Base-by-base conservation (phyloP, 2,113 vertebrate species). In the Sylvietta virens region DNA sequence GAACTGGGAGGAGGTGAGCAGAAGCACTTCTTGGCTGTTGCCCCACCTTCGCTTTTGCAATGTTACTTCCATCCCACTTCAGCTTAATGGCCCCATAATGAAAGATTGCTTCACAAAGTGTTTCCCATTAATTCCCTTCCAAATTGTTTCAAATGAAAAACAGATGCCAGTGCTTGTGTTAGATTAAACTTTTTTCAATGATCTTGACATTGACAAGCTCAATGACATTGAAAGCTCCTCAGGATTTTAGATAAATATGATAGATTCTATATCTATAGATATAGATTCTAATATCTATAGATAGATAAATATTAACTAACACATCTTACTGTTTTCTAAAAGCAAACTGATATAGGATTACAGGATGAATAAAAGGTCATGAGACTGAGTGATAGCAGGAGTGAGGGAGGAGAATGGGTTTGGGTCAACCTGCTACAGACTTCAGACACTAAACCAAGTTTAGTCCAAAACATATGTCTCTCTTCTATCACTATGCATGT, bases 351-450 rank as follows among this genome's bases (percentile, higher is more conserved):
- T 61, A 18, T 10, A 86, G 84, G 57, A 44, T 51, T 67, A 85
- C 9, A 72, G n/a, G 19, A 73, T 24, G 27, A 74, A 60, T 13
- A n/a, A 35, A 81, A 76, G 13, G 5, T 33, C 0, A 0, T 11
- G 61, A 80, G n/a, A 71, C 7, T 1, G 2, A 77, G 35, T 39
- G 47, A 64, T 2, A 90, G 35, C 10, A 88, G 5, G 11, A 45
- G 18, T 60, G 39, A 81, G 0, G 3, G 14, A 88, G 26, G 5
- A 72, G 26, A 92, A 69, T 4, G 5, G 27, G 19, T 81, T 85
- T 85, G 33, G 33, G 30, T 53, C 40, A 57, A 64, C n/a, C 5
- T 71, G 37, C 14, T 90, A 45, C 2, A 70, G 31, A 61, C 12
- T 85, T 85, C 61, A 71, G 40, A 57, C 5, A 61, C 64, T 48